A percentile compares a stretch with the other conserved stretches of the same genome.
Conservation (phyloP, 2,888 invertebrate genomes). For the Cheilosia grossa region DNA sequence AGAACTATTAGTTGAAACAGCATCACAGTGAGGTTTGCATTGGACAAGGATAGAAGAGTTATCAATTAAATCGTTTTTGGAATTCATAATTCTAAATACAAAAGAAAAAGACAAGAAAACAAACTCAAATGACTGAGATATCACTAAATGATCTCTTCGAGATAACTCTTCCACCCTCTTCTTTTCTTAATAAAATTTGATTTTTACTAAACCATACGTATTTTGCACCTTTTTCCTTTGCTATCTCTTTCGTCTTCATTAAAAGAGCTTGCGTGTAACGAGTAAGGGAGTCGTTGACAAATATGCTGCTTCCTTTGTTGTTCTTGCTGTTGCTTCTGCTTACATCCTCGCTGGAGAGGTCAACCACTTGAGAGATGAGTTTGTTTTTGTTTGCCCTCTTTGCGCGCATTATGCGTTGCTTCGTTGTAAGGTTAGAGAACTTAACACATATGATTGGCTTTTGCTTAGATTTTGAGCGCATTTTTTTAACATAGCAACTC, state of each 20-base stretch:
- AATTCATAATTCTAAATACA: too few species aligned
- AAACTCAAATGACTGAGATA: too few species aligned
- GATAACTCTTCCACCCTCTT: neutral
- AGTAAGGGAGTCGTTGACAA: neutral
- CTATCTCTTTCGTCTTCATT: neutral
- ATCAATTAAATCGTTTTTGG: too few species aligned
- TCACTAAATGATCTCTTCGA: too few species aligned
- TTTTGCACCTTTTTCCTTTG: neutral
- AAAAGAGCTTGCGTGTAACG: too few species aligned
- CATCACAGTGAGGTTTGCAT: neutral
- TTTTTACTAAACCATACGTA: neutral
- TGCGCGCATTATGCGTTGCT: too few species aligned
- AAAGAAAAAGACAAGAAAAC: too few species aligned
- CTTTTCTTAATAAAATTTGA: slow-evolving; percentile 1
- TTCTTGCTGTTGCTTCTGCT: neutral
- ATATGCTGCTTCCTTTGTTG: neutral
- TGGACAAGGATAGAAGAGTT: neutral
- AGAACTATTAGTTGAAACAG: slow-evolving; percentile 11
- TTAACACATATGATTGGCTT: neutral
- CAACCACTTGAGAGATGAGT: too few species aligned
- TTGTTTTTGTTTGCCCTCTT: too few species aligned
- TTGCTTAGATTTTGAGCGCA: neutral
- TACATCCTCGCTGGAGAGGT: neutral
- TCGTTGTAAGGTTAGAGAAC: too few species aligned
- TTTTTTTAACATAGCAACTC: slow-evolving; percentile 13